These are phyloP conservation scores for Watsonalla cultraria DNA, from an alignment of 2,888 invertebrate genomes.

Conservation along the genomic window DNA sequence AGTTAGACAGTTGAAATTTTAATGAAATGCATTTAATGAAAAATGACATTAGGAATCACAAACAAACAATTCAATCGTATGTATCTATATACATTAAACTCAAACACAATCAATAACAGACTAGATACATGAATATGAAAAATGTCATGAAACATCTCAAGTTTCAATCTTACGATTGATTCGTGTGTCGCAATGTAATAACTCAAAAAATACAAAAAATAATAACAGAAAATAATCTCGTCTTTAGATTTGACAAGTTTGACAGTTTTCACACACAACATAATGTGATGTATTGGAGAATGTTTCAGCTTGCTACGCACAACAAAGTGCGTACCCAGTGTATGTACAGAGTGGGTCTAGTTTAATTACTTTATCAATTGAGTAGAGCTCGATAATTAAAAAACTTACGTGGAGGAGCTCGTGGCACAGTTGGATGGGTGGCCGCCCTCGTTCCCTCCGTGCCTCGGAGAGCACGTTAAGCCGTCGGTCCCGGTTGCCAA, in stretches of 20 bases:
- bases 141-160: not conserved
- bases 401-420: no score
- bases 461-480: no score
- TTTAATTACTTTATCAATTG: not conserved
- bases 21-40: no score
- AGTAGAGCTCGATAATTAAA: no score
- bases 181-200: constrained; percentile 1
- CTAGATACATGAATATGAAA: not conserved
- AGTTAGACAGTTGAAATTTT: no score
- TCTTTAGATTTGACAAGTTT: constrained; percentile 9
- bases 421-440: no score
- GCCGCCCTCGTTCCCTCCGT: no score
- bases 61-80: no score
- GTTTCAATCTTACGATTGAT: not conserved
- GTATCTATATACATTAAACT: no score
- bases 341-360: not conserved
- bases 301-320: constrained; percentile 7
- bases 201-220: constrained; percentile 5
- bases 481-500: no score
- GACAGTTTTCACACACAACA: constrained; percentile 8
- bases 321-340: constrained; percentile 2
- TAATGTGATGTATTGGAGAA: constrained; percentile 4
- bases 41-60: no score
- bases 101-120: no score
- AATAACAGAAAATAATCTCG: constrained; percentile 9